Percentiles rank a stretch among this genome's conserved stretches.
Conservation (phyloP, 2,113 vertebrate species). For the Noctilio leporinus region DNA sequence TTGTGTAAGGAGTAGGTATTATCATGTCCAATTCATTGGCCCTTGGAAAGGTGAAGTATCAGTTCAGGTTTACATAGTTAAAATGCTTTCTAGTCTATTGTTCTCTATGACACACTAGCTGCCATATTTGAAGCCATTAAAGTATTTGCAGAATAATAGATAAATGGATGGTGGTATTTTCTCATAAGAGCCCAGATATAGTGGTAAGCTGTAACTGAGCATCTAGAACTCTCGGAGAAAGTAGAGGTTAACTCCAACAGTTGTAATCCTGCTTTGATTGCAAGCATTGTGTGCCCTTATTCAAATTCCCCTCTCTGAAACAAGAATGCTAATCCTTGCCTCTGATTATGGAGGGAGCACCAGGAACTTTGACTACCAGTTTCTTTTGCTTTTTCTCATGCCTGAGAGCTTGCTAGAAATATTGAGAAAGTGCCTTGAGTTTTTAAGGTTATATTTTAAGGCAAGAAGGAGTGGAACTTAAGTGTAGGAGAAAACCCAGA, state of each 20-base stretch:
- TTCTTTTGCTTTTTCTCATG: background rate
- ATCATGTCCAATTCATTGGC: background rate
- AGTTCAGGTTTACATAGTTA: background rate
- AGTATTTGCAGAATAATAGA: background rate
- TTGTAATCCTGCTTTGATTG: background rate
- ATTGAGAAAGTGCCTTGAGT: background rate
- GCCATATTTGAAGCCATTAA: background rate
- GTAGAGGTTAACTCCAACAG: background rate
- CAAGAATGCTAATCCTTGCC: background rate
- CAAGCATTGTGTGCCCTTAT: background rate
- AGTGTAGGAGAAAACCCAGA: background rate
- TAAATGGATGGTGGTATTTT: background rate
- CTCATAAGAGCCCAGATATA: background rate
- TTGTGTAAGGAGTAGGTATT: background rate
- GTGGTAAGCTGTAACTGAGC: background rate
- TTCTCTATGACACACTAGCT: background rate
- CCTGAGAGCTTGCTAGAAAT: background rate
- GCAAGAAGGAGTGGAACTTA: background rate
- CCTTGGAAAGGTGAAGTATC: background rate
- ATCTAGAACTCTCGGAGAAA: background rate
- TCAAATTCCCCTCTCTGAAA: background rate
- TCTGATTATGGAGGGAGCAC: background rate
- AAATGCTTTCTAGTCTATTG: background rate
- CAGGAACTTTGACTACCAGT: background rate
- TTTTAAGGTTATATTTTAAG: background rate